phyloP scores from a whole-genome alignment of 2,797 vertebrate genomes.

The Hapalemur alaotrensis region DNA sequence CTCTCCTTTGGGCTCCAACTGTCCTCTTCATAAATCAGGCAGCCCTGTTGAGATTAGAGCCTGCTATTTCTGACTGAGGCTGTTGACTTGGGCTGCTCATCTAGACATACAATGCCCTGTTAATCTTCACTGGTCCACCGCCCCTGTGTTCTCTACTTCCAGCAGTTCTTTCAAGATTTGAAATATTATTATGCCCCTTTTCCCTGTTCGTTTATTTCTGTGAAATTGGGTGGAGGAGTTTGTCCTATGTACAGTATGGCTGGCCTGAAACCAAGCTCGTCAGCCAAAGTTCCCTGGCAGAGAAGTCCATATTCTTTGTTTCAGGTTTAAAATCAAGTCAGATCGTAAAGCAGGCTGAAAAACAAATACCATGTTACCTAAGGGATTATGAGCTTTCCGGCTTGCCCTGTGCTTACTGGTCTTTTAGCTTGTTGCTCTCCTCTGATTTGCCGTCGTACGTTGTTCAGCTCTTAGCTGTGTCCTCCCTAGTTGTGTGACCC shows the following conservation, averaged over 20 bases:
- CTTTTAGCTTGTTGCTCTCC: neutral
- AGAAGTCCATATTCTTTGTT: neutral
- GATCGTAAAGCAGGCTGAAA: neutral
- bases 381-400: neutral
- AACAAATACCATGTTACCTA: neutral
- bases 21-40: conserved; percentile 53
- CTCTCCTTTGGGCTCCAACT: neutral
- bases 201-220: neutral
- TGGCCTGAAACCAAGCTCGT: neutral
- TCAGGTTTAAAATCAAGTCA: neutral
- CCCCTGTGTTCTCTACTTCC: neutral
- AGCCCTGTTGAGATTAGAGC: conserved; percentile 62
- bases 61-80: conserved; percentile 46
- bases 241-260: neutral
- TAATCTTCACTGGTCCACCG: neutral
- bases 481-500: neutral
- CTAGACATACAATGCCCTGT: neutral
- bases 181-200: neutral
- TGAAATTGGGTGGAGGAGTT: neutral
- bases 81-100: neutral
- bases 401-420: neutral
- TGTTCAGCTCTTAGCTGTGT: neutral
- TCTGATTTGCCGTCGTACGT: neutral
- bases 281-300: neutral
- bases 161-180: neutral